Conservation (phyloP, 2,888 invertebrate genomes). For the Habrosyne pyritoides region DNA sequence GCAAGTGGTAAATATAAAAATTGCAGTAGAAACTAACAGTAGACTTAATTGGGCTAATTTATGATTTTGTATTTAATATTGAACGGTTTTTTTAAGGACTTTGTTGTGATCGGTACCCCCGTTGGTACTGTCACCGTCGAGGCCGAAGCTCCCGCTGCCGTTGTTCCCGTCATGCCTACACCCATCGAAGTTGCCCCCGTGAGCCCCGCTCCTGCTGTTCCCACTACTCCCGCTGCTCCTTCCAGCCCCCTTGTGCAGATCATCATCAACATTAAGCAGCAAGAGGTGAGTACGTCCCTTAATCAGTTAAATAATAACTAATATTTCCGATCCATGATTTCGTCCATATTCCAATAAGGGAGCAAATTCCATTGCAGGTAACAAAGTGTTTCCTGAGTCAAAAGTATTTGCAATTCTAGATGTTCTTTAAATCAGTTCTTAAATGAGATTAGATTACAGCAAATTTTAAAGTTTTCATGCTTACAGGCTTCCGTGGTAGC, state of each 20-base stretch:
- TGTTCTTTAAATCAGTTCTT: no score
- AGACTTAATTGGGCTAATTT: neutral
- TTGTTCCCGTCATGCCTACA: constrained; percentile 19
- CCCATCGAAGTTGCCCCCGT: constrained; percentile 15
- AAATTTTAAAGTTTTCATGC: neutral
- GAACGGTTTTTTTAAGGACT: neutral
- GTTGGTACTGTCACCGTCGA: constrained; percentile 15
- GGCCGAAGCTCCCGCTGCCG: constrained; percentile 17
- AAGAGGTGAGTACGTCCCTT: constrained; percentile 17
- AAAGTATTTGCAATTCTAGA: no score
- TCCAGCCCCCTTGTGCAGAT: constrained; percentile 59
- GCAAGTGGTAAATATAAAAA: constrained; percentile 23
- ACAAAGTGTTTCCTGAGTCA: no score
- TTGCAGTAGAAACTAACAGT: no score
- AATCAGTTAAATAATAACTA: neutral
- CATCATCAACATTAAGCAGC: constrained; percentile 48
- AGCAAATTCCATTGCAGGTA: no score
- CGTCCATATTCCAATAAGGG: no score
- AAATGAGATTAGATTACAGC: neutral
- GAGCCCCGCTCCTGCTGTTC: constrained; percentile 11
- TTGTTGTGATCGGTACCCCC: constrained; percentile 23
- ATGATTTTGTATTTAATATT: neutral
- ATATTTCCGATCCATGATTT: neutral
- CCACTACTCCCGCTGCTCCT: constrained; percentile 26
- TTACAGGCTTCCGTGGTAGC: constrained; percentile 36